phyloP scores from a whole-genome alignment of 1,140 invertebrate genomes.

The Zaprionus kolodkinae region DNA sequence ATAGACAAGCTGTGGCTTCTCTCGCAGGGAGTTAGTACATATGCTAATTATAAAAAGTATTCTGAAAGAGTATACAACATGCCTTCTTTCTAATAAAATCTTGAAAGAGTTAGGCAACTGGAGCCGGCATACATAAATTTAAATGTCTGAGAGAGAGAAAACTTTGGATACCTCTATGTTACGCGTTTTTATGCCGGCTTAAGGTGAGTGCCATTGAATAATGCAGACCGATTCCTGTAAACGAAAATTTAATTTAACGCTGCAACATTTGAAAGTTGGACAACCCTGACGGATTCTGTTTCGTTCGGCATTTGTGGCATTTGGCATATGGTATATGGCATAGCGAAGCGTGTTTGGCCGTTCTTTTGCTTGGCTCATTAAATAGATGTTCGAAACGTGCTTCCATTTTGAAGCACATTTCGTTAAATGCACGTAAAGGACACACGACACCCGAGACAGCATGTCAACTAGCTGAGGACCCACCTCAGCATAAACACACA shows the following conservation, averaged over 20 bases:
- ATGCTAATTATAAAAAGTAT: slow-evolving; percentile 1
- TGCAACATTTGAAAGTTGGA: slow-evolving; percentile 75
- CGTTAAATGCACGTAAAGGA: slow-evolving; percentile 79
- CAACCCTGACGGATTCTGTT: slow-evolving; percentile 26
- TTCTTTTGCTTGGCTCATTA: slow-evolving; percentile 64
- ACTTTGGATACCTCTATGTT: not conserved
- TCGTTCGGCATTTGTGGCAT: not conserved
- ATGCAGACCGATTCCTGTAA: slow-evolving; percentile 55
- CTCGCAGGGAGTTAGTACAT: not conserved
- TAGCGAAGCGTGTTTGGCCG: slow-evolving; percentile 24
- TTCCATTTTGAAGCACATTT: slow-evolving; percentile 80
- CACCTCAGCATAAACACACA: not conserved
- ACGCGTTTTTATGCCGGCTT: not conserved
- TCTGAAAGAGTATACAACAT: not conserved
- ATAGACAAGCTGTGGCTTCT: not conserved
- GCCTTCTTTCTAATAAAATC: not conserved
- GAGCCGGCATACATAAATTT: not conserved
- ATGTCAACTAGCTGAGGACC: slow-evolving; percentile 65
- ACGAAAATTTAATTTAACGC: slow-evolving; percentile 70
- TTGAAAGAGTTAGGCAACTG: not conserved
- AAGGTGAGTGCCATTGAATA: slow-evolving; percentile 69
- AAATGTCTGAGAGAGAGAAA: slow-evolving; percentile 25
- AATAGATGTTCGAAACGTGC: slow-evolving; percentile 77
- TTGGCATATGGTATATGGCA: slow-evolving; percentile 3
- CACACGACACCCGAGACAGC: slow-evolving; percentile 49